These are phyloP conservation scores for Cepphus grylle DNA, from an alignment of 2,113 vertebrate genomes.

Conservation along the genomic window DNA sequence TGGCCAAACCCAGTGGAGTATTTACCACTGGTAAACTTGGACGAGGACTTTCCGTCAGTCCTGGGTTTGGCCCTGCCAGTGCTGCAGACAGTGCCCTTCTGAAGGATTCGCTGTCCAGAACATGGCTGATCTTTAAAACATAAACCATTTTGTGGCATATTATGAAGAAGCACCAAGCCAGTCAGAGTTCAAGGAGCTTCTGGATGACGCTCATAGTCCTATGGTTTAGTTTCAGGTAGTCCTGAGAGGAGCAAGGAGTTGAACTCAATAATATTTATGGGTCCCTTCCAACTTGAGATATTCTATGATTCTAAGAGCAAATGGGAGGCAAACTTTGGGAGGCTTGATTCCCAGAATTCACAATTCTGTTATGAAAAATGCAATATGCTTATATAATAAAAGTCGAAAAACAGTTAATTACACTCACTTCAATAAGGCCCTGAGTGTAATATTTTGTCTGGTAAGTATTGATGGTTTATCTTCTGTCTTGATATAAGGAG, in stretches of 20 bases:
- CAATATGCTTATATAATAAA: background rate
- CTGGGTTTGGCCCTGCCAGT: background rate
- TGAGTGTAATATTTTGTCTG: background rate
- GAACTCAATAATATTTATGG: background rate
- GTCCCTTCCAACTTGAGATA: background rate
- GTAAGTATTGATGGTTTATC: background rate
- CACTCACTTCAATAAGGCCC: background rate
- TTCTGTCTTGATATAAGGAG: background rate
- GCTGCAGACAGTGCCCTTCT: background rate
- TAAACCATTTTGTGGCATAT: background rate
- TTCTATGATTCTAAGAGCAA: background rate
- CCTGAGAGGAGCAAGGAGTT: background rate
- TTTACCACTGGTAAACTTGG: background rate
- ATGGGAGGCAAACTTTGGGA: background rate
- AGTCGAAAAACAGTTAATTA: background rate
- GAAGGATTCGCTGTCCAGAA: background rate
- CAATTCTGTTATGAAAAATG: background rate
- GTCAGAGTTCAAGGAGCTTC: background rate
- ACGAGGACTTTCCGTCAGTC: accelerated
- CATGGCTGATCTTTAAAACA: background rate
- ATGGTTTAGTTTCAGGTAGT: background rate
- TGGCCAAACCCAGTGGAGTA: background rate
- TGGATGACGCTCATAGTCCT: background rate
- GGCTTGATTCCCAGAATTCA: no score
- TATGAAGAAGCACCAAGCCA: background rate